A percentile compares a stretch with the other conserved stretches of the same genome.
These are phyloP conservation scores for Tortrix viridana DNA, from an alignment of 2,888 invertebrate species.

Conservation along the genomic window DNA sequence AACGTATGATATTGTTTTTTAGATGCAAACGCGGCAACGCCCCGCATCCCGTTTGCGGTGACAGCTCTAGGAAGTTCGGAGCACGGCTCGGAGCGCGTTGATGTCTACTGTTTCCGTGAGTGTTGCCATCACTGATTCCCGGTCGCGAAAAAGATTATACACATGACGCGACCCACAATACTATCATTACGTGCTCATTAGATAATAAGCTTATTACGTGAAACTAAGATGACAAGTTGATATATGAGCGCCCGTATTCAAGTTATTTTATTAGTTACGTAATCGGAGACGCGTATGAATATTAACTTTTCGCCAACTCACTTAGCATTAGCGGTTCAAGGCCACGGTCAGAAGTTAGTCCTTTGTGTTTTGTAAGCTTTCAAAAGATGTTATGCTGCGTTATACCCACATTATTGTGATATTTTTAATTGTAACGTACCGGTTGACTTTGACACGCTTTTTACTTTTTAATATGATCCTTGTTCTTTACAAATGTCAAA, in stretches of 20 bases:
- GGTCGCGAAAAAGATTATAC: constrained; percentile 17
- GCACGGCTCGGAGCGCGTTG: constrained; percentile 18
- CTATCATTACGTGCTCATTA: constrained; percentile 22
- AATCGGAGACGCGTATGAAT: constrained; percentile 9
- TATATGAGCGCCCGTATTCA: constrained; percentile 13
- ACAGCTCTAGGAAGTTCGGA: constrained; percentile 4
- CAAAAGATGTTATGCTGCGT: too few relatives aligned
- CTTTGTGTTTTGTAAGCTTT: constrained; percentile 1
- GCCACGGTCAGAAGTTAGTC: constrained; percentile 16
- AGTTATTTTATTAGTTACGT: constrained; percentile 20
- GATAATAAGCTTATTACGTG: constrained; percentile 29
- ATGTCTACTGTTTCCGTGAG: constrained; percentile 18
- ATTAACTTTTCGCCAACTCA: constrained; percentile 14
- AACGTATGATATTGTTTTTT: too few relatives aligned
- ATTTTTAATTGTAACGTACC: not conserved
- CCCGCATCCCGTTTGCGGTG: too few relatives aligned
- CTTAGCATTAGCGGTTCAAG: constrained; percentile 17
- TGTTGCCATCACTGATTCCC: not conserved
- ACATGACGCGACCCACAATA: constrained; percentile 23
- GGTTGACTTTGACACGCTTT: constrained; percentile 33
- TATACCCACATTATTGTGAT: constrained; percentile 2
- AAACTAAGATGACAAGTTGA: constrained; percentile 27
- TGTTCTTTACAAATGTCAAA: constrained; percentile 10
- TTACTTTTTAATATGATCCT: constrained; percentile 18
- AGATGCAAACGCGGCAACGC: too few relatives aligned